Base-by-base conservation (phyloP, 2,888 invertebrate species). In the Orgyia antiqua region DNA sequence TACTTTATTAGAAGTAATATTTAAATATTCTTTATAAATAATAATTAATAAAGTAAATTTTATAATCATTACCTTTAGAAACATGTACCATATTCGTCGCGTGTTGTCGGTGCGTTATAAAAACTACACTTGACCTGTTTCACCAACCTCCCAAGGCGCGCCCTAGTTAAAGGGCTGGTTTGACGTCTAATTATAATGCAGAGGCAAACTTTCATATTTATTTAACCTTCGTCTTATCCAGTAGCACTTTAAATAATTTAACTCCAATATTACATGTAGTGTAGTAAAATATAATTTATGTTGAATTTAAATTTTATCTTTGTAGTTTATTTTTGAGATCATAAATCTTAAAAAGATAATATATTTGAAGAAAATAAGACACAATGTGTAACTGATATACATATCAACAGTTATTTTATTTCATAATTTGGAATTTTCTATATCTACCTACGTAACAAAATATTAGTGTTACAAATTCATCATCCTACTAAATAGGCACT, bases 81-180 rank as follows among this genome's bases (percentile, higher is more conserved):
- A n/a, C n/a, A n/a, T n/a, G n/a, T 23, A 23, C 23, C 23, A 10
- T 11, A 44, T 28, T 34, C 41, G 47, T 64, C 45, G 64, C 65
- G 61, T 67, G 64, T 54, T 55, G 56, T 36, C 40, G 45, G 57
- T 57, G 53, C 61, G 64, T 71, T 64, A 64, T 64, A 57, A 67
- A 67, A 63, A 61, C 58, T 53, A 56, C 55, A 61, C 73, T 75
- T 71, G 76, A 75, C 77, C 76, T 55, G 66, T 51, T 71, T 69
- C 42, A 53, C 54, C 56, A 58, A 51, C 55, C 60, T 51, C 55
- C 50, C 33, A 51, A 57, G 61, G 58, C 54, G 29, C 51, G 45
- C 40, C 47, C 42, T 32, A 50, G 39, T 51, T 32, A 39, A 34
- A 24, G 32, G 36, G 35, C 48, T 47, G 47, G 55, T 60, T 49